Evolutionary conservation across 2,113 vertebrate genomes (phyloP), one percentile per base, ranked within the genome.

Genomic region (Cheirogaleus medius): DNA sequence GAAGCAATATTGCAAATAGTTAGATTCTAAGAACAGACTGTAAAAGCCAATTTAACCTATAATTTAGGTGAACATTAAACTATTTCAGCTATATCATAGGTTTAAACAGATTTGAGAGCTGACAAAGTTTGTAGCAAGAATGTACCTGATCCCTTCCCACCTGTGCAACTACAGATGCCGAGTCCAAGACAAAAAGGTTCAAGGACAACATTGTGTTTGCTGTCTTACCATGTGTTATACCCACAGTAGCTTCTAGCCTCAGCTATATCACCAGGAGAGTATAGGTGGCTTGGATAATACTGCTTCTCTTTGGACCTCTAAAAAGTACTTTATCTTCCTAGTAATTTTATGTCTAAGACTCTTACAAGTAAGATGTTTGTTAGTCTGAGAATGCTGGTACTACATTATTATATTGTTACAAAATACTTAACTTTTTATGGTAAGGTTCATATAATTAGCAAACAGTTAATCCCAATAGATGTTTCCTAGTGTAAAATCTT

Each of bases 401-500:
- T 54, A 49, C 49, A 44, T 90, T 90, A 89, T 91, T 85, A 44
- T 74, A 66, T 95, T 88, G 42, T 56, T 82, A 74, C 39, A 85
- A n/a, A 88, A 92, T 69, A 49, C 44, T 69, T 94, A 86, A 76
- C 34, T 63, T 66, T 95, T 92, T 58, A 49, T 90, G 39, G n/a
- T 78, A 27, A 52, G 44, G 81, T 87, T 76, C 42, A 76, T 74
- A 14, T 54, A 37, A 54, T 68, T 78, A 94, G 66, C 52, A 63
- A 89, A 64, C 44, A 90, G 56, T 66, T 91, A 91, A 76, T 69
- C 42, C 20, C 84, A 64, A 71, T 23, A 91, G 56, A 78, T 60
- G 54, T 88, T 95, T 94, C 83, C 63, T 92, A 27, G 52, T 92
- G 11, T 76, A 80, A 81, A 10, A 84, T 84, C 71, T 92, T n/a